Evolutionary conservation across 2,888 invertebrate species (phyloP), one percentile per base, ranked within the genome.

Genomic region (Ophion ellenae): DNA sequence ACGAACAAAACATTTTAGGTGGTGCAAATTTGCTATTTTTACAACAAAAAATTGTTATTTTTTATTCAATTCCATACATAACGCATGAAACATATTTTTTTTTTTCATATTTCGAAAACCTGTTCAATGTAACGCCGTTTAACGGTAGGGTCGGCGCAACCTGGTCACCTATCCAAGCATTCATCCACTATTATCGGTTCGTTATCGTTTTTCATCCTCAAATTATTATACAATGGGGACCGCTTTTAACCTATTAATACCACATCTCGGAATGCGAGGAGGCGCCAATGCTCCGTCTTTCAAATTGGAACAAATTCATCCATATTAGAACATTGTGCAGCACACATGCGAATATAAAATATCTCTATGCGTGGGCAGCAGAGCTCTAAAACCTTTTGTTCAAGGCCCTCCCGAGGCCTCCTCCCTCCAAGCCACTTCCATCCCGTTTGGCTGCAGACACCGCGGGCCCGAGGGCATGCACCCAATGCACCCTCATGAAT

Each of bases 361-460:
- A 75, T 77, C 81, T 73, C 45, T 75, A 84, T 78, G 74, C 64
- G 71, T 85, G 84, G 85, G 87, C 78, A 70, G 74, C 76, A 47
- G 86, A 83, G 82, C 78, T 84, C 81, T 66, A 47, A 66, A 84
- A 83, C 83, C 90, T 89, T 90, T 91, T 90, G 90, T 91, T 75
- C 59, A 63, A 69, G 70, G 81, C 86, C 87, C 84, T 87, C 86
- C 87, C 85, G 59, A 76, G 20, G 61, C 24, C 20, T 20, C 24
- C 24, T 24, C 24, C 10, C 61, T 24, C 20, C 61, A n/a, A n/a
- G 61, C n/a, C 61, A 53, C 53, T 78, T 59, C 66, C 28, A 70
- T 59, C 70, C 61, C 59, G 76, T 53, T 63, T 70, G 74, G 61
- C 64, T 28, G 69, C 74, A 86, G 88, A 86, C 76, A 85, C 83